Percentiles rank a stretch among this genome's conserved stretches.
Conservation (phyloP, 2,888 invertebrate genomes). For the Siphonodentalium dalli region DNA sequence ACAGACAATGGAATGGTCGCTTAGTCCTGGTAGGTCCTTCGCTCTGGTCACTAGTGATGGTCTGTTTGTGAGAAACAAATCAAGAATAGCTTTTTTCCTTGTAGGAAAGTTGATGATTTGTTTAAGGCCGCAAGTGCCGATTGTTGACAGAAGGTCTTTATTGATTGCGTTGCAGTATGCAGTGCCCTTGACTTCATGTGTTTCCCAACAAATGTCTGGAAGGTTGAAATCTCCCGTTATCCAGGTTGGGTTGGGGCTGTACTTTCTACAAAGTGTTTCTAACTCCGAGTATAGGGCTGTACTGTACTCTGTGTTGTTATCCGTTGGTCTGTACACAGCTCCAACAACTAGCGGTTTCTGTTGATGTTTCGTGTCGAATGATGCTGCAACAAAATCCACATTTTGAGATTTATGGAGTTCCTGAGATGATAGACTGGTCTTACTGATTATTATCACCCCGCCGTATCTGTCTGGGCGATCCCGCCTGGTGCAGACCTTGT, state of each 20-base stretch:
- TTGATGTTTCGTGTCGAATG: constrained; percentile 5
- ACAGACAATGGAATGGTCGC: constrained; percentile 17
- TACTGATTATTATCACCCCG: constrained; percentile 21
- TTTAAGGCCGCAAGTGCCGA: constrained; percentile 3
- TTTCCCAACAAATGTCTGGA: constrained; percentile 17
- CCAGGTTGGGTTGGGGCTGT: constrained; percentile 5
- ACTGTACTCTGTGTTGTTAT: constrained; percentile 8
- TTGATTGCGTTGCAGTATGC: constrained; percentile 11
- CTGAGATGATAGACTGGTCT: constrained; percentile 11
- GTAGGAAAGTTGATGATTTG: constrained; percentile 19
- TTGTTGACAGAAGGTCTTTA: constrained; percentile 8
- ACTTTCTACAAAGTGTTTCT: not conserved
- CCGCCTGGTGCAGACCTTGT: constrained; percentile 1
- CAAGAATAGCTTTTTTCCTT: constrained; percentile 5
- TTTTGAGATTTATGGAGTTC: constrained; percentile 1
- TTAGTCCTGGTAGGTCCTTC: constrained; percentile 2
- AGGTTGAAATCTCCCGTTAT: not conserved
- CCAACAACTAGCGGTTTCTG: constrained; percentile 16
- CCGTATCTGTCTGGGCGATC: constrained; percentile 3
- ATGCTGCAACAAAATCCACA: constrained; percentile 16
- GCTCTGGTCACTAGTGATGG: constrained; percentile 7
- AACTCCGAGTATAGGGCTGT: constrained; percentile 5
- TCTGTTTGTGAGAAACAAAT: constrained; percentile 12
- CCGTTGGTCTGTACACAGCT: constrained; percentile 15
- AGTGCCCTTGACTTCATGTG: not conserved